Percentiles rank a stretch among this genome's conserved stretches.
These are phyloP conservation scores for Rynchops niger DNA, from an alignment of 2,113 vertebrate species.

Conservation along the genomic window DNA sequence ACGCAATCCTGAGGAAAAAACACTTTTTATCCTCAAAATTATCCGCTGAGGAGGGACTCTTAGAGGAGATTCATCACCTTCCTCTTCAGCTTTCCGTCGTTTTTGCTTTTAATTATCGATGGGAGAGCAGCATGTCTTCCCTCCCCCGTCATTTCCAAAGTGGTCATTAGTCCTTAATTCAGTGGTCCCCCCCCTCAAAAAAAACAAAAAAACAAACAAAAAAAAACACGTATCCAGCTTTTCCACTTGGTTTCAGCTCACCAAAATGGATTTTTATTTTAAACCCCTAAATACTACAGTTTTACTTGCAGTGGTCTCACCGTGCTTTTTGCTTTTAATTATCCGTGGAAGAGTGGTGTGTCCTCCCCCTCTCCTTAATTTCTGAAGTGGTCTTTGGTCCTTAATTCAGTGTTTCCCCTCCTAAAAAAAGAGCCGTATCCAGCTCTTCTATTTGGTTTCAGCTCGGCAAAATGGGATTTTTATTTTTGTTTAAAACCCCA, in stretches of 20 bases:
- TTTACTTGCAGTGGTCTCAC: neutral
- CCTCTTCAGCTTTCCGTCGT: neutral
- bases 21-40: neutral
- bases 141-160: neutral
- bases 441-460: fast-evolving
- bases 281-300: fast-evolving
- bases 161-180: neutral
- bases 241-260: fast-evolving
- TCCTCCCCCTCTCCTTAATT: too few species aligned
- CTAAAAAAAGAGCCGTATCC: neutral
- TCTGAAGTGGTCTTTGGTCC: too few species aligned
- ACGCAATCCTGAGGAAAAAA: fast-evolving
- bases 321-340: neutral
- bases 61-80: too few species aligned
- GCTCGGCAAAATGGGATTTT: neutral
- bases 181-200: neutral
- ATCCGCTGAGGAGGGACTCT: neutral
- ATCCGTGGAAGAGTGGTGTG: neutral
- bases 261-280: neutral
- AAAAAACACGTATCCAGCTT: fast-evolving
- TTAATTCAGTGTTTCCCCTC: neutral
- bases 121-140: fast-evolving
- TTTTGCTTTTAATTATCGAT: neutral
- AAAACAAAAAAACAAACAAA: neutral
- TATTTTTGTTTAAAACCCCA: too few species aligned